Conservation (phyloP, 2,888 invertebrate species). For the Xylota sylvarum region DNA sequence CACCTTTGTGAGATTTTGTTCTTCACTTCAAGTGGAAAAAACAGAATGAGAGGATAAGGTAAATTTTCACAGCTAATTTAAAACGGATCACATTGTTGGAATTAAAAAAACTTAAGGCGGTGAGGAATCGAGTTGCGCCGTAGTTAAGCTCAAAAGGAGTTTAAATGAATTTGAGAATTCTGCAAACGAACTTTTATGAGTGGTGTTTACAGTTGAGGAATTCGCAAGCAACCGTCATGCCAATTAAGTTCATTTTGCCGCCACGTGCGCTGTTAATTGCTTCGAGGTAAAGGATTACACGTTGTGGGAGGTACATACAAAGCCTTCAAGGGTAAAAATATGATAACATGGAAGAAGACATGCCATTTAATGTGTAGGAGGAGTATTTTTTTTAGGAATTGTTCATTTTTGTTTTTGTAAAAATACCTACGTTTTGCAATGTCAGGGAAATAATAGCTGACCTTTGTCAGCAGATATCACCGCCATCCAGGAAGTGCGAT, state of each 20-base stretch:
- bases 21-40: not conserved
- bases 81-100: slow-evolving; percentile 6
- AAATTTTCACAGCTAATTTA: slow-evolving; percentile 1
- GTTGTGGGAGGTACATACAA: not conserved
- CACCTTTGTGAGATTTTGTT: slow-evolving; percentile 3
- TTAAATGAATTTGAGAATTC: not conserved
- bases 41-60: not conserved
- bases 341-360: not conserved
- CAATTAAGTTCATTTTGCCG: slow-evolving; percentile 45
- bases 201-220: slow-evolving; percentile 9
- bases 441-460: not conserved
- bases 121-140: slow-evolving; percentile 1
- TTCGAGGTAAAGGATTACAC: slow-evolving; percentile 1
- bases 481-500: too few relatives aligned
- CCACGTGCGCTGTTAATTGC: slow-evolving; percentile 33
- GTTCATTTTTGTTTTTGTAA: too few relatives aligned
- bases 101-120: not conserved
- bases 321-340: not conserved
- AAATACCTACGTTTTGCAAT: not conserved
- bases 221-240: slow-evolving; percentile 3
- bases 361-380: not conserved
- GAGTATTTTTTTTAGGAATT: too few relatives aligned
- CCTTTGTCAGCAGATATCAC: too few relatives aligned
- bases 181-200: slow-evolving; percentile 8
- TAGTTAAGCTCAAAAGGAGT: not conserved